Evolutionary conservation across 2,113 vertebrate genomes (phyloP).

Genomic region (Cervus canadensis): DNA sequence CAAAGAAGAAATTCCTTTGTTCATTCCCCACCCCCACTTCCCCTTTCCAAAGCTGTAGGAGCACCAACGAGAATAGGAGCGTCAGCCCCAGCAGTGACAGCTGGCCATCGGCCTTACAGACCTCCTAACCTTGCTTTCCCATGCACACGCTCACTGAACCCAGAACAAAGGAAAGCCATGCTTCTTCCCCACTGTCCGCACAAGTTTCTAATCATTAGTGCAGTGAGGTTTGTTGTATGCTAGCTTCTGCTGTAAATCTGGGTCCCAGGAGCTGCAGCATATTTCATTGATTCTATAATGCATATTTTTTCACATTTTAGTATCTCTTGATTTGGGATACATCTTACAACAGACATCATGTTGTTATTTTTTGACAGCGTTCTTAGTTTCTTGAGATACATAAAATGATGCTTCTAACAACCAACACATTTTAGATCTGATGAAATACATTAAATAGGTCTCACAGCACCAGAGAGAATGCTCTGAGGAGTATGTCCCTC

Average conservation of each 20-base stretch:
- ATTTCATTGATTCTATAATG: not conserved
- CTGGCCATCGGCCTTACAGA: not conserved
- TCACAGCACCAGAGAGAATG: not conserved
- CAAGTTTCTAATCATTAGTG: not conserved
- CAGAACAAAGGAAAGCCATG: not conserved
- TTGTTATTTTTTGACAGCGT: not conserved
- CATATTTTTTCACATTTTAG: not conserved
- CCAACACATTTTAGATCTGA: not conserved
- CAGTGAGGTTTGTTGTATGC: not conserved
- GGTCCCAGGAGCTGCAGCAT: not conserved
- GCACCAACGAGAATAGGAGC: not conserved
- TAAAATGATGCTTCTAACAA: not conserved
- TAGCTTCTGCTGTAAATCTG: not conserved
- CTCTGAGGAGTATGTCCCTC: too few relatives aligned
- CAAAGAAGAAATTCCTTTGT: not conserved
- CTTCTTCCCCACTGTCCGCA: not conserved
- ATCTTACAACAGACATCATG: not conserved
- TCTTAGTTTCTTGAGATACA: not conserved
- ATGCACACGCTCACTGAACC: rapidly evolving
- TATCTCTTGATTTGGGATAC: not conserved
- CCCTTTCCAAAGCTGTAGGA: not conserved
- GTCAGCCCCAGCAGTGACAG: not conserved
- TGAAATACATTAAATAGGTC: not conserved
- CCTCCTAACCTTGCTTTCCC: not conserved
- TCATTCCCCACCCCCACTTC: not conserved